phyloP scores from a whole-genome alignment of 2,113 vertebrate genomes.

The Caranx melampygus region DNA sequence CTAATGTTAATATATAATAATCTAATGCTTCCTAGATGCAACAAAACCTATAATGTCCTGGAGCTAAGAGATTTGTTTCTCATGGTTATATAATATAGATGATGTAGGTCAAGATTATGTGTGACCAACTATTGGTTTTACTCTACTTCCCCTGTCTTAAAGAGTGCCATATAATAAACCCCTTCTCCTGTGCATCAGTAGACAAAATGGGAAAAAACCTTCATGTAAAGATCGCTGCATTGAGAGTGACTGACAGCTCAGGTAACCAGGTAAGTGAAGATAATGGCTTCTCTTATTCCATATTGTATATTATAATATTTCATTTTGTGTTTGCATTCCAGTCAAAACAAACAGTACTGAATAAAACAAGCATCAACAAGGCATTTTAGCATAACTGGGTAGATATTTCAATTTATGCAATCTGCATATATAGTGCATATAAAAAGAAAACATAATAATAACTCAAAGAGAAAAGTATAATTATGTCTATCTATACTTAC shows the following conservation, averaged over 20 bases:
- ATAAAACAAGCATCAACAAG: background rate
- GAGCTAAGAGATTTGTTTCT: background rate
- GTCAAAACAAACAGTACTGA: background rate
- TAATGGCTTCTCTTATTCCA: conserved; percentile 1
- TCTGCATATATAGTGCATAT: background rate
- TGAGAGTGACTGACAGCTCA: conserved; percentile 18
- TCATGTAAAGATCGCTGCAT: conserved; percentile 28
- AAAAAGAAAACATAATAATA: background rate
- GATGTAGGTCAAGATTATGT: conserved; percentile 1
- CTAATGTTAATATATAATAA: too few relatives aligned
- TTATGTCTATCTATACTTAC: background rate
- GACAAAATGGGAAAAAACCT: conserved; percentile 15
- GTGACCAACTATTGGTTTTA: conserved; percentile 15
- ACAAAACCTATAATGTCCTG: too few relatives aligned
- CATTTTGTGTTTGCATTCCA: conserved; percentile 3
- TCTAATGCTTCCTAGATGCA: too few relatives aligned
- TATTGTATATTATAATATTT: background rate
- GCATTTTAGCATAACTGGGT: background rate
- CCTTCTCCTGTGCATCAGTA: conserved; percentile 11
- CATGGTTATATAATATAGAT: background rate
- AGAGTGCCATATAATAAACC: background rate
- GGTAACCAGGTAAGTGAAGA: background rate
- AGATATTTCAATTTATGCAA: background rate
- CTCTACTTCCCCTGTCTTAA: background rate
- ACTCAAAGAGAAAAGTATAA: background rate